A percentile compares a stretch with the other conserved stretches of the same genome.
Conservation (phyloP, 1,140 invertebrate genomes). For the Pseudomyrmex gracilis region DNA sequence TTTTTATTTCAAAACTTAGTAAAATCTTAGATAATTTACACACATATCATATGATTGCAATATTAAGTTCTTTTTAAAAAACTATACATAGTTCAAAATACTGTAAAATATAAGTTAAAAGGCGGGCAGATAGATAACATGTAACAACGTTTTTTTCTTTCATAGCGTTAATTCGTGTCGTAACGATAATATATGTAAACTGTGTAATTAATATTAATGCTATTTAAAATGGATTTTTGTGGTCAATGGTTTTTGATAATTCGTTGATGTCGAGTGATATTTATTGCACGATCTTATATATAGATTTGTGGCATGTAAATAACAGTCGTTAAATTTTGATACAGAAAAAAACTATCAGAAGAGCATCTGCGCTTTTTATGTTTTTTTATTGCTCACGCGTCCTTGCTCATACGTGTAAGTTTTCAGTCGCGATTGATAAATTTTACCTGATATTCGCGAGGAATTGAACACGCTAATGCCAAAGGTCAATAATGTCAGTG, state of each 20-base stretch:
- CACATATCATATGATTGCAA: no score
- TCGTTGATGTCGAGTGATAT: slow-evolving; percentile 13
- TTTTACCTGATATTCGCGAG: slow-evolving; percentile 30
- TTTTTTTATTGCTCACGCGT: slow-evolving; percentile 12
- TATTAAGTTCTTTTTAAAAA: no score
- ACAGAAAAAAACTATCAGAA: not conserved
- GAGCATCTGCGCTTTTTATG: slow-evolving; percentile 24
- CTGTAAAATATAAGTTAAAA: slow-evolving; percentile 5
- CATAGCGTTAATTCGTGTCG: no score
- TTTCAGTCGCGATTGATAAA: slow-evolving; percentile 34
- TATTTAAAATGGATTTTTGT: slow-evolving; percentile 6
- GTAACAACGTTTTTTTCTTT: not conserved
- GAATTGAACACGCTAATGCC: slow-evolving; percentile 41
- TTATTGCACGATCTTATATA: slow-evolving; percentile 17
- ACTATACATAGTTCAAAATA: no score
- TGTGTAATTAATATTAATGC: slow-evolving; percentile 26
- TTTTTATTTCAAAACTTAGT: no score
- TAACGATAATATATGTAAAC: not conserved
- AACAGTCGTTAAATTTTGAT: slow-evolving; percentile 40
- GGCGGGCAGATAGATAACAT: not conserved
- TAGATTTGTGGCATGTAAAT: not conserved
- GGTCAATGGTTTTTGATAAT: slow-evolving; percentile 28
- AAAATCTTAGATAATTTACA: no score
- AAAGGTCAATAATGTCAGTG: slow-evolving; percentile 20
- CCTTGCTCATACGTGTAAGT: slow-evolving; percentile 26